Conservation (phyloP, 2,113 vertebrate species). For the Paraplagusia blochii region DNA sequence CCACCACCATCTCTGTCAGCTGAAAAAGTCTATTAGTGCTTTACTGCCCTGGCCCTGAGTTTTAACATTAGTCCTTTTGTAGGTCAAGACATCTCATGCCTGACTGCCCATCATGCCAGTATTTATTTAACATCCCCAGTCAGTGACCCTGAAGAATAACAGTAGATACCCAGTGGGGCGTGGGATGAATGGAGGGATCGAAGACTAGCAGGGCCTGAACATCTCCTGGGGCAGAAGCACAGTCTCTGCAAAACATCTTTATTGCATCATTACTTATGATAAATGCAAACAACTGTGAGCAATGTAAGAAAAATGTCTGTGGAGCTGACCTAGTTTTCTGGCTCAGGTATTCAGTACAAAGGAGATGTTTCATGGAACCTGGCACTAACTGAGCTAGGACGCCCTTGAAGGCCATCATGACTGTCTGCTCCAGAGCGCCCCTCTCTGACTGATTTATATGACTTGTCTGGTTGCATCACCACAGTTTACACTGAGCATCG, state of each 20-base stretch:
- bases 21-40: too few species aligned
- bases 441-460: constrained; percentile 44
- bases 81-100: constrained; percentile 70
- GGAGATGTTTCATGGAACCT: too few species aligned
- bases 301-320: too few species aligned
- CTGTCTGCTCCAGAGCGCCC: constrained; percentile 1
- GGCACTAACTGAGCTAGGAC: too few species aligned
- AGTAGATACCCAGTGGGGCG: constrained; percentile 42
- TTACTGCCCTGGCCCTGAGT: not conserved
- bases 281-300: too few species aligned
- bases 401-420: not conserved
- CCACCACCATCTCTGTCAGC: too few species aligned
- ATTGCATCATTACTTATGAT: constrained; percentile 6
- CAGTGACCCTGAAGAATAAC: constrained; percentile 71
- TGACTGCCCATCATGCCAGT: constrained; percentile 58
- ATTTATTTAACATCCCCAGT: constrained; percentile 59
- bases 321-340: too few species aligned
- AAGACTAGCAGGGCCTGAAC: constrained; percentile 44
- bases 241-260: constrained; percentile 20
- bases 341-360: too few species aligned
- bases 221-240: constrained; percentile 18
- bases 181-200: constrained; percentile 26
- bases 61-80: constrained; percentile 63
- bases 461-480: constrained; percentile 54
- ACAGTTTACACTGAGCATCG: constrained; percentile 38